phyloP scores from a whole-genome alignment of 35 echinoderm and acorn worm genomes.

The Apostichopus japonicus region DNA sequence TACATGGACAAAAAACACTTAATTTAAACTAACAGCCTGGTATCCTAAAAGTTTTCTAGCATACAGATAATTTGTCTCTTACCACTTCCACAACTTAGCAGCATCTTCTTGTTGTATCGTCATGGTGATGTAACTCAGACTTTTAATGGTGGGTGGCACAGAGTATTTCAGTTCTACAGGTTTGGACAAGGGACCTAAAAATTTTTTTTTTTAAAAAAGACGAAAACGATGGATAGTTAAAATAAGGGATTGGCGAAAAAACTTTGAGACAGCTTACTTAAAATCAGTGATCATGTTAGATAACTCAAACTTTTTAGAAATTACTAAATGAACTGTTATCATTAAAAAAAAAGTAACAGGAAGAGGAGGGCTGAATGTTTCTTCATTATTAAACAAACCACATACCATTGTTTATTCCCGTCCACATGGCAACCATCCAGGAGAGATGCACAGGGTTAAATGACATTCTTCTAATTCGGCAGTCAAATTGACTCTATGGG shows the following conservation, averaged over 20 bases:
- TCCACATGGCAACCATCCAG: slow-evolving; percentile 61
- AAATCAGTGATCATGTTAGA: too few relatives aligned
- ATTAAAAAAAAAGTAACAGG: too few relatives aligned
- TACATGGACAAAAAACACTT: too few relatives aligned
- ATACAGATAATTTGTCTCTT: neutral
- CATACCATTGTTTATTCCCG: slow-evolving; percentile 43
- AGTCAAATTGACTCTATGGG: slow-evolving; percentile 48
- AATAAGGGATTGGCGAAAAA: too few relatives aligned
- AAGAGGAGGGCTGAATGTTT: too few relatives aligned
- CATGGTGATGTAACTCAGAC: slow-evolving; percentile 60
- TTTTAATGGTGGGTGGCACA: slow-evolving; percentile 54
- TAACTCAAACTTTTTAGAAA: too few relatives aligned
- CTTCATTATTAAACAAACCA: neutral
- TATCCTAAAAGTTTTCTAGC: too few relatives aligned
- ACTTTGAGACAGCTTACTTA: too few relatives aligned
- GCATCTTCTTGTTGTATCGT: slow-evolving; percentile 63
- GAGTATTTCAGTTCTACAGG: slow-evolving; percentile 63
- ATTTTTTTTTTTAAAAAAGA: too few relatives aligned
- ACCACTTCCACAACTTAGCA: slow-evolving; percentile 63
- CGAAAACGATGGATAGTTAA: too few relatives aligned
- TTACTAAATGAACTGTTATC: too few relatives aligned
- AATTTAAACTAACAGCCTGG: too few relatives aligned
- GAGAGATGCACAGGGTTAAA: slow-evolving; percentile 36
- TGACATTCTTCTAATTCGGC: slow-evolving; percentile 36
- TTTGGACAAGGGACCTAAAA: slow-evolving; percentile 40